Evolutionary conservation across 2,888 invertebrate genomes (phyloP).

Genomic region (Dione juno): DNA sequence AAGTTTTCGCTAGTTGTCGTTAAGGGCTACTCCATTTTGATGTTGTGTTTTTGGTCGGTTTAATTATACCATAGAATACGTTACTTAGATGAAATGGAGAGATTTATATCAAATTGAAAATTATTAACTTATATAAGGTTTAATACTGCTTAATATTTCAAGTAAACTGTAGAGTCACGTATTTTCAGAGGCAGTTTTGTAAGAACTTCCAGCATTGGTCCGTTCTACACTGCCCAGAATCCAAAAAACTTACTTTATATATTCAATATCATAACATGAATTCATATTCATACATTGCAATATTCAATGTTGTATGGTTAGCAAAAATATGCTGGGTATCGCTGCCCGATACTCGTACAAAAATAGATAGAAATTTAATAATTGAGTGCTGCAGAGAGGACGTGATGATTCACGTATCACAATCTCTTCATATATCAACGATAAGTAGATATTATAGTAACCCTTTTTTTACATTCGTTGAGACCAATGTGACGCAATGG

Average conservation of each 20-base stretch:
- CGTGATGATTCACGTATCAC: neutral
- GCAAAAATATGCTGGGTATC: conserved; percentile 1
- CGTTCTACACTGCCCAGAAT: neutral
- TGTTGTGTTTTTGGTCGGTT: conserved; percentile 13
- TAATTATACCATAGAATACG: neutral
- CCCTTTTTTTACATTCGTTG: neutral
- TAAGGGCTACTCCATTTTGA: conserved; percentile 20
- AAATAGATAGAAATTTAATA: conserved; percentile 19
- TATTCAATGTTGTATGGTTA: neutral
- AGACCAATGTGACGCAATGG: neutral
- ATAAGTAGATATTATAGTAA: neutral
- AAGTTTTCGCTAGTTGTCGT: conserved; percentile 38
- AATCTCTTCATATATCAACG: neutral
- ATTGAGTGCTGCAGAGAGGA: conserved; percentile 16
- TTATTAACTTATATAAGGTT: no score
- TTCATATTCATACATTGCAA: neutral
- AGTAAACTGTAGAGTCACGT: no score
- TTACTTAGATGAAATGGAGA: neutral
- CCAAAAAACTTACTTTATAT: neutral
- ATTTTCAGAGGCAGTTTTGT: no score
- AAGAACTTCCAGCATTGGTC: no score
- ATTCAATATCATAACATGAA: neutral
- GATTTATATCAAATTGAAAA: neutral
- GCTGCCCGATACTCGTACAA: conserved; percentile 7
- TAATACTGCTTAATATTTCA: no score